Percentiles rank a stretch among this genome's conserved stretches.
Evolutionary conservation across 37 sponge, comb jelly and placozoan genomes (phyloP).

Genomic region (Oopsacas minuta): DNA sequence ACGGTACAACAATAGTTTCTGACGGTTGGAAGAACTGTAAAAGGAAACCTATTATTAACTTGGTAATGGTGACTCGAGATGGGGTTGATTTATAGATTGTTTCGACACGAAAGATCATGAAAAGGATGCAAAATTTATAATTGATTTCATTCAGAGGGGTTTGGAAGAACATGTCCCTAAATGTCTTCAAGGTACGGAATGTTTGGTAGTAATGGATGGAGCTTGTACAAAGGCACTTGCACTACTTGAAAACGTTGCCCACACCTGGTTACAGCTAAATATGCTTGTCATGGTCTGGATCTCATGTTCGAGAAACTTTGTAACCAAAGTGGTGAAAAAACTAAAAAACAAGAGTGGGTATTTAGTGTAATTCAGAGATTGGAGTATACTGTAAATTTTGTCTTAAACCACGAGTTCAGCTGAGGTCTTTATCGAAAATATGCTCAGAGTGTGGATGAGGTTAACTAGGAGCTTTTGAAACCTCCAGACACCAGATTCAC

Average conservation of each 20-base stretch:
- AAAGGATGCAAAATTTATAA: neutral
- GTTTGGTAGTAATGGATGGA: neutral
- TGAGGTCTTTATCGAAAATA: neutral
- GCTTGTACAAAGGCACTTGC: neutral
- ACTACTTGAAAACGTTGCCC: neutral
- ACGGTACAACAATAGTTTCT: neutral
- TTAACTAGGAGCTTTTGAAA: neutral
- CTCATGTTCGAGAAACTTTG: neutral
- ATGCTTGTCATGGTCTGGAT: neutral
- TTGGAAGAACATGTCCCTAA: neutral
- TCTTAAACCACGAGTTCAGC: neutral
- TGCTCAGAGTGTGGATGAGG: neutral
- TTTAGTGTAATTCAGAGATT: neutral
- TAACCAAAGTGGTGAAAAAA: neutral
- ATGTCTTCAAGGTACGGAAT: neutral
- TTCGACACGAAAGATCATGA: neutral
- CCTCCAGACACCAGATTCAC: neutral
- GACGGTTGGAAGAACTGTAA: neutral
- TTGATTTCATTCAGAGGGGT: neutral
- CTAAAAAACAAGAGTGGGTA: neutral
- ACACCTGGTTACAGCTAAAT: neutral
- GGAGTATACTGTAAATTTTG: neutral
- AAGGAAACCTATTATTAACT: neutral
- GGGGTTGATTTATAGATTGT: slow-evolving; percentile 6
- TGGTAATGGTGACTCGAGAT: neutral